phyloP scores from a whole-genome alignment of 2,888 invertebrate species.

The Enchytraeus crypticus region DNA sequence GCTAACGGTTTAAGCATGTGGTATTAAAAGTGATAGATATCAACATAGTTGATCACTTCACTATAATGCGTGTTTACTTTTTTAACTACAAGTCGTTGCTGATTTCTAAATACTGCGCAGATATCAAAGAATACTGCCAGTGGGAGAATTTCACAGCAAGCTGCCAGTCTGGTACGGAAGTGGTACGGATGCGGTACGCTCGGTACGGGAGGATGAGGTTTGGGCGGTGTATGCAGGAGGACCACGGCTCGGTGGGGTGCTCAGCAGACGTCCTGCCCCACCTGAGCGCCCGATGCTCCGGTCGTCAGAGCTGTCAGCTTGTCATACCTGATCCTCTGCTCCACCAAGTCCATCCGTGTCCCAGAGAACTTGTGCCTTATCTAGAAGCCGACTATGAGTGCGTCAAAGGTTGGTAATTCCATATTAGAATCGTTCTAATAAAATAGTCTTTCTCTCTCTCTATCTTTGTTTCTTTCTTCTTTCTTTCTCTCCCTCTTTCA shows the following conservation, averaged over 20 bases:
- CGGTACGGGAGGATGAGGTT: conserved; percentile 17
- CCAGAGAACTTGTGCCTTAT: conserved; percentile 20
- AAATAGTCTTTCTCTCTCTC: too few relatives aligned
- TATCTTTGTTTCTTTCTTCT: too few relatives aligned
- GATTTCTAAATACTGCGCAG: too few relatives aligned
- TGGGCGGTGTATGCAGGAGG: conserved; percentile 15
- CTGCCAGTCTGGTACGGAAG: conserved; percentile 2
- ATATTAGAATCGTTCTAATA: too few relatives aligned
- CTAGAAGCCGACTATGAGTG: conserved; percentile 16
- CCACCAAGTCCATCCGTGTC: conserved; percentile 14
- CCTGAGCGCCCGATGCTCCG: conserved; percentile 15
- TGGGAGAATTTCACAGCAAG: conserved; percentile 19
- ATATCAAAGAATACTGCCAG: conserved; percentile 20
- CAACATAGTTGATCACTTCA: too few relatives aligned
- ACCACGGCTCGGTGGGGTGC: conserved; percentile 19
- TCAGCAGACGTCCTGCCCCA: conserved; percentile 15
- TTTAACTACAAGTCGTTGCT: too few relatives aligned
- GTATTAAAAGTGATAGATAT: too few relatives aligned
- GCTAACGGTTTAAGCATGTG: too few relatives aligned
- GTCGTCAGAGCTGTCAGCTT: conserved; percentile 5
- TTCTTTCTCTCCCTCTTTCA: too few relatives aligned
- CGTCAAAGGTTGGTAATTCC: conserved; percentile 17
- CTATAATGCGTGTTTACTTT: too few relatives aligned
- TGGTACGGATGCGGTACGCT: conserved; percentile 14
- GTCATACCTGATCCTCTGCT: conserved; percentile 15